A percentile compares a stretch with the other conserved stretches of the same genome.
phyloP scores from a whole-genome alignment of 2,888 invertebrate genomes.

The Unio pictorum region DNA sequence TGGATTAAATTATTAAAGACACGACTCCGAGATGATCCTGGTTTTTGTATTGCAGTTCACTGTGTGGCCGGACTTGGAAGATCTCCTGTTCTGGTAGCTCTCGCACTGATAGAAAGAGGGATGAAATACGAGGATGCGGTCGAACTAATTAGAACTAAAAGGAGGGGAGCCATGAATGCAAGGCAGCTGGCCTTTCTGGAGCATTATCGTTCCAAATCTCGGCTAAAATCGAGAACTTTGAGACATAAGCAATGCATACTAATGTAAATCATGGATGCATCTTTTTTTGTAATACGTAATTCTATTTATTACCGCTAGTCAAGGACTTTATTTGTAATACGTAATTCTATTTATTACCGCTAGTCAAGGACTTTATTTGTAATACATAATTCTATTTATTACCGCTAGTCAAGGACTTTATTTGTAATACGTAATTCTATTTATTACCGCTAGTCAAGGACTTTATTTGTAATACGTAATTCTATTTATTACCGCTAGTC shows the following conservation, averaged over 20 bases:
- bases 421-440: no score
- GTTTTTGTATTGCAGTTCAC: conserved; percentile 93
- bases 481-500: no score
- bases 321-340: no score
- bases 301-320: no score
- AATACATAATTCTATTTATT: no score
- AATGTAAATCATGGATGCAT: conserved; percentile 24
- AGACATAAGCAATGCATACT: conserved; percentile 49
- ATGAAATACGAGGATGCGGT: conserved; percentile 89
- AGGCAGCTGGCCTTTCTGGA: conserved; percentile 98
- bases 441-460: no score
- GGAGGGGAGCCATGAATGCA: conserved; percentile 98
- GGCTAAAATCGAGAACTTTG: conserved; percentile 79
- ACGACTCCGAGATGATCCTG: conserved; percentile 77
- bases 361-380: no score
- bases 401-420: no score
- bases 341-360: no score
- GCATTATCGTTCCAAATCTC: conserved; percentile 97
- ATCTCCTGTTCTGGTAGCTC: conserved; percentile 97
- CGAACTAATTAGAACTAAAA: conserved; percentile 95
- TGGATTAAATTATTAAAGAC: conserved; percentile 95
- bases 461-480: no score
- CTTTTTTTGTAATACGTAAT: no score
- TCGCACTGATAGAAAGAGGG: conserved; percentile 97
- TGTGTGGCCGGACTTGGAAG: conserved; percentile 96